phyloP scores from a whole-genome alignment of 2,113 vertebrate genomes.

The Damaliscus lunatus region DNA sequence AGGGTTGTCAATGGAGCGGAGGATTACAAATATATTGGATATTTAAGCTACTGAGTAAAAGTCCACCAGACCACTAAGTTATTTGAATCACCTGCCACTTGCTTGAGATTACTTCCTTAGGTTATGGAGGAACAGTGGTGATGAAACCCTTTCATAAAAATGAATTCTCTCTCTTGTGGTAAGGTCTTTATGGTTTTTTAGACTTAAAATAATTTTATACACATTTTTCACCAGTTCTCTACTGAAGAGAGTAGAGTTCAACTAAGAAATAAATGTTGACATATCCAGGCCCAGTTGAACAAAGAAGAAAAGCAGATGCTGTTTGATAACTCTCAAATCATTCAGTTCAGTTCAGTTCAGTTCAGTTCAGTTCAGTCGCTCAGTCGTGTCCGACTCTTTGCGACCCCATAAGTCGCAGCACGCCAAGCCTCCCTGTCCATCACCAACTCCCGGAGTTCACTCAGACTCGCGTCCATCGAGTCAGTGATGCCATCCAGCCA shows the following conservation, averaged over 20 bases:
- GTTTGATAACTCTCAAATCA: background rate
- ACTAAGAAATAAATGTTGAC: background rate
- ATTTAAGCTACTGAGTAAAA: background rate
- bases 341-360: background rate
- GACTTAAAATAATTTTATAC: background rate
- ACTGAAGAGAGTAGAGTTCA: background rate
- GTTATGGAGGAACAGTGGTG: background rate
- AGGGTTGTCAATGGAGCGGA: background rate
- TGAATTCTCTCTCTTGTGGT: background rate
- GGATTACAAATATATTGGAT: background rate
- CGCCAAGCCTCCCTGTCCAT: too few species aligned
- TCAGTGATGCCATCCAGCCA: too few species aligned
- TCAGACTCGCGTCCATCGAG: too few species aligned
- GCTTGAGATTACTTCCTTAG: background rate
- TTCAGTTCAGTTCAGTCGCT: too few species aligned
- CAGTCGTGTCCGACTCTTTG: too few species aligned
- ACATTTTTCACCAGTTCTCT: background rate
- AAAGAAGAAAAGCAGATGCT: background rate
- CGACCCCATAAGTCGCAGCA: too few species aligned
- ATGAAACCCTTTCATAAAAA: conserved; percentile 11
- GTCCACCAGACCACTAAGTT: background rate
- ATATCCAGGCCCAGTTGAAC: background rate
- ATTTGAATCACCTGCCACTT: background rate
- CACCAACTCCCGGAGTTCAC: too few species aligned
- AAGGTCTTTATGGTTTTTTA: background rate